Base-by-base conservation (phyloP, 2,113 vertebrate genomes). In the Lota lota region DNA sequence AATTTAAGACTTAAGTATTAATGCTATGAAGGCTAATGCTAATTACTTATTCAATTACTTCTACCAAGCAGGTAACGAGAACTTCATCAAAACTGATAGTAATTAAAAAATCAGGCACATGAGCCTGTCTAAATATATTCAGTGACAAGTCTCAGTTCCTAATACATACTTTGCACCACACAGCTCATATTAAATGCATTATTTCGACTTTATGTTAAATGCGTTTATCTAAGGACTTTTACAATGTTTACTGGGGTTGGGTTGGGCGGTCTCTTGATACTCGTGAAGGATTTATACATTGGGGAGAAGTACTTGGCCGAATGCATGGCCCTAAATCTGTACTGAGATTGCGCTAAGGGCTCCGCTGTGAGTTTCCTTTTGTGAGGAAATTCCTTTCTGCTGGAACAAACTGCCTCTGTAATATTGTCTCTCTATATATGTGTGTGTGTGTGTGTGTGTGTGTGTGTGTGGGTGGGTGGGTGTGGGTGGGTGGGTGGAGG, bases 261-360 rank as follows among this genome's bases (percentile, higher is more conserved):
- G 40, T 8, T 47, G 40, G 40, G 8, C 12, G 40, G 28, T 47
- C 40, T 47, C 16, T 56, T 56, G 60, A 69, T 82, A 67, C 77
- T 78, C 68, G 66, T 71, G 58, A 57, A 53, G 64, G 70, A 73
- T 75, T 77, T 73, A 76, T 56, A 81, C 80, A 79, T 84, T 76
- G 84, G 80, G 80, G 82, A 50, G 63, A 15, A 79, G 76, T 22
- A 60, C 70, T 82, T 84, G 82, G 82, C 82, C 67, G 62, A 75
- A 62, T 59, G 20, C 70, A 64, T 67, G 63, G 59, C 73, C 71
- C 78, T 79, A 79, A 81, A 74, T 66, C 78, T 71, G 76, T 62
- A 67, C 75, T 77, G 69, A 79, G 68, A 69, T 64, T 63, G 66
- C 70, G 79, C 66, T 61, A 53, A 65, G 54, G 75, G 68, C 61